These are phyloP conservation scores for Octodonta nipae DNA, from an alignment of 2,888 invertebrate species.

Conservation along the genomic window DNA sequence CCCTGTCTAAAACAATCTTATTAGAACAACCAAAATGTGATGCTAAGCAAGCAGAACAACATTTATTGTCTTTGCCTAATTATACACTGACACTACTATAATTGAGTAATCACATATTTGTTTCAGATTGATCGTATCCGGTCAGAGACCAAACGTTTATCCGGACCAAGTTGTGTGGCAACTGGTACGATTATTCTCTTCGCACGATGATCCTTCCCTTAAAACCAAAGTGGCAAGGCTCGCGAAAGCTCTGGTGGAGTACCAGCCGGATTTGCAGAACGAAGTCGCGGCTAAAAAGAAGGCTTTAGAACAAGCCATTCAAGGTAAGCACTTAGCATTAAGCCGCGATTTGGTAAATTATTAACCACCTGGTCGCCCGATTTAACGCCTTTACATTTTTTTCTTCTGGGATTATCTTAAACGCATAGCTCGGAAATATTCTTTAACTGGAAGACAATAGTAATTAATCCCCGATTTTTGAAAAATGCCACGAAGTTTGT, in stretches of 20 bases:
- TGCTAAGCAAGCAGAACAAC: too few relatives aligned
- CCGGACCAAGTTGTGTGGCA: conserved; percentile 77
- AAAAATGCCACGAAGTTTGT: too few relatives aligned
- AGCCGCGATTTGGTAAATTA: not conserved
- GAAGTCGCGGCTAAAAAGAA: conserved; percentile 54
- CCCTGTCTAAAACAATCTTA: too few relatives aligned
- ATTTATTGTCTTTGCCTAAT: too few relatives aligned
- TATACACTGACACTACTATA: too few relatives aligned
- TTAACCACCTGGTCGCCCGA: not conserved
- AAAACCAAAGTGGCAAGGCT: conserved; percentile 49
- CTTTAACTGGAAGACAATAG: too few relatives aligned
- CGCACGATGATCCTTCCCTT: conserved; percentile 44
- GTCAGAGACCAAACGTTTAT: conserved; percentile 52
- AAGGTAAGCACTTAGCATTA: conserved; percentile 40
- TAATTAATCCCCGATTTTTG: too few relatives aligned
- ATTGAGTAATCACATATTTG: too few relatives aligned
- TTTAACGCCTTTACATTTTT: conserved; percentile 1
- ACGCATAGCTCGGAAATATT: too few relatives aligned
- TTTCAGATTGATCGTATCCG: conserved; percentile 35
- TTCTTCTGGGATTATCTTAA: too few relatives aligned
- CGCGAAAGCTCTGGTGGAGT: conserved; percentile 46
- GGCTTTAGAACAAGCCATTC: conserved; percentile 71
- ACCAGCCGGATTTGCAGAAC: conserved; percentile 53
- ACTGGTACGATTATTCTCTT: conserved; percentile 60
- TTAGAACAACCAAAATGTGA: too few relatives aligned